These are phyloP conservation scores for Malurus elegans DNA, from an alignment of 2,113 vertebrate species.

Conservation along the genomic window DNA sequence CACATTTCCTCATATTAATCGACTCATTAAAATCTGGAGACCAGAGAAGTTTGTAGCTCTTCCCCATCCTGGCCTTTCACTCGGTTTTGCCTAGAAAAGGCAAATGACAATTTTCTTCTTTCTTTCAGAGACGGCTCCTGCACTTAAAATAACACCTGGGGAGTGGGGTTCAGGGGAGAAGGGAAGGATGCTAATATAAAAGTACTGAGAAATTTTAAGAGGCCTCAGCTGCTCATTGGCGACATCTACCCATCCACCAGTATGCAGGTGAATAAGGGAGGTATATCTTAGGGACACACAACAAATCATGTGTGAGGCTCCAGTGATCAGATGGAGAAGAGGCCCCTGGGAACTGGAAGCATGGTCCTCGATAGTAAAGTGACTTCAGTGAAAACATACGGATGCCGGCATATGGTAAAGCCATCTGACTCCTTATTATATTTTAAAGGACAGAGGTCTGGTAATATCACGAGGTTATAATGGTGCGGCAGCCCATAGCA, in stretches of 20 bases:
- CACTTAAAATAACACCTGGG: background rate
- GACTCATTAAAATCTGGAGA: background rate
- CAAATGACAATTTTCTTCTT: background rate
- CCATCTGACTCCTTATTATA: background rate
- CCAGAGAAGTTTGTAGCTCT: background rate
- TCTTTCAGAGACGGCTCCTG: background rate
- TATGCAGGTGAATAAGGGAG: background rate
- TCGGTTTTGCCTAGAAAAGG: background rate
- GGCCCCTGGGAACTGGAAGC: background rate
- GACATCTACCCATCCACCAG: background rate
- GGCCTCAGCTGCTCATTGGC: background rate
- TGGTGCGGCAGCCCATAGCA: background rate
- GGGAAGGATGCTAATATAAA: background rate
- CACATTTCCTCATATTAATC: background rate
- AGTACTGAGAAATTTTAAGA: background rate
- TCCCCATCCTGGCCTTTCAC: background rate
- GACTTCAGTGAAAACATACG: background rate
- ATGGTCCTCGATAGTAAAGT: background rate
- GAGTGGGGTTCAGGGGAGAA: background rate
- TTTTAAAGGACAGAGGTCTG: conserved; percentile 16
- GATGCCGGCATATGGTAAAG: background rate
- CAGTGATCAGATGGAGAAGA: background rate
- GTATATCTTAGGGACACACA: background rate
- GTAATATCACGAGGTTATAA: background rate
- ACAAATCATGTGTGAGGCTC: background rate